Evolutionary conservation across 1,140 invertebrate species (phyloP).

Genomic region (Reticulitermes speratus): DNA sequence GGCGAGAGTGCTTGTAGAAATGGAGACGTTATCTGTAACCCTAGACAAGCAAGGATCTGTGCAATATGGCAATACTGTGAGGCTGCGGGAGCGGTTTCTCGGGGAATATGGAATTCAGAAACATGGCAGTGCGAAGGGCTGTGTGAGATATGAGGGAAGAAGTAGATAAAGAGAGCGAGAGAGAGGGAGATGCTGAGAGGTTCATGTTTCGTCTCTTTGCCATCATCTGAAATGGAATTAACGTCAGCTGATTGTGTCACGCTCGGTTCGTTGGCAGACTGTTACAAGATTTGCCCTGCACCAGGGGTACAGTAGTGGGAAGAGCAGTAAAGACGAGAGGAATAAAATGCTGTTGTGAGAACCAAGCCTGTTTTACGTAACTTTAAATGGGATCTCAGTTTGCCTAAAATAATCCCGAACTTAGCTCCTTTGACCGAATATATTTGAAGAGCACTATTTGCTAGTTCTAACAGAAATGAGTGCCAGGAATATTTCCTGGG

Average conservation of each 20-base stretch:
- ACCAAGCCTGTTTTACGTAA: too few relatives aligned
- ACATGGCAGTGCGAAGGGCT: not conserved
- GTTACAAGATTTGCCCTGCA: not conserved
- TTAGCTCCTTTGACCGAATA: too few relatives aligned
- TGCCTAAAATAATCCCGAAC: too few relatives aligned
- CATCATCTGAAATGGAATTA: slow-evolving; percentile 19
- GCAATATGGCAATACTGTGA: not conserved
- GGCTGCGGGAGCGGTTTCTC: not conserved
- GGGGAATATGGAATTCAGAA: slow-evolving; percentile 15
- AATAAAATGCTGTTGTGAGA: too few relatives aligned
- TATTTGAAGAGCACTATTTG: too few relatives aligned
- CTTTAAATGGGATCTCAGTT: too few relatives aligned
- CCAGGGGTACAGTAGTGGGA: not conserved
- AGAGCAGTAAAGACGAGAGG: too few relatives aligned
- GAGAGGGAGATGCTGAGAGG: slow-evolving; percentile 3
- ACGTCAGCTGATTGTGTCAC: slow-evolving; percentile 9
- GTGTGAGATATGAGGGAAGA: not conserved
- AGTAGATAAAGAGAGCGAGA: not conserved
- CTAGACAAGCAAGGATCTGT: not conserved
- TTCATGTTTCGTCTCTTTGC: slow-evolving; percentile 10
- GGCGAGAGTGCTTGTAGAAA: slow-evolving; percentile 17
- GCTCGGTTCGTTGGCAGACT: not conserved
- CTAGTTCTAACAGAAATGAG: too few relatives aligned
- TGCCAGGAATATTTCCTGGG: too few relatives aligned
- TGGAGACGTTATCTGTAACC: slow-evolving; percentile 8